Evolutionary conservation across 2,113 vertebrate genomes (phyloP).

Genomic region (Nycticorax nycticorax): DNA sequence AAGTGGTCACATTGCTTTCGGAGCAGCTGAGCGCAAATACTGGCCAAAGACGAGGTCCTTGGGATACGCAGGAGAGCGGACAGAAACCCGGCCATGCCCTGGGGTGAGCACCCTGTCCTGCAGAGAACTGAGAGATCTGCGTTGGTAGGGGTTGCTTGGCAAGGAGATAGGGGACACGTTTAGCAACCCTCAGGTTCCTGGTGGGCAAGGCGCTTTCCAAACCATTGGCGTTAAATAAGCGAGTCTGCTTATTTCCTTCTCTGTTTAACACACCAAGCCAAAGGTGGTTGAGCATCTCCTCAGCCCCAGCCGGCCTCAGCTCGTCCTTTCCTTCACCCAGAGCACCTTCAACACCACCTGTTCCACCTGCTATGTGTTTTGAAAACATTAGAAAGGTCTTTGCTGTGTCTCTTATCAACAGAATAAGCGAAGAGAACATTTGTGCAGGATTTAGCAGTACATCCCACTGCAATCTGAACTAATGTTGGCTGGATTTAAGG

Average conservation of each 20-base stretch:
- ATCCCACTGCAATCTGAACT: background rate
- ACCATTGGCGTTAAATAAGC: background rate
- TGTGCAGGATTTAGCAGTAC: background rate
- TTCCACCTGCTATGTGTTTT: conserved; percentile 47
- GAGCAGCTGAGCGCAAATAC: background rate
- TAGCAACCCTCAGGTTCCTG: background rate
- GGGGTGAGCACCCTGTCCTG: rapidly evolving
- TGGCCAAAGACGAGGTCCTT: background rate
- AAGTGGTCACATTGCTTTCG: background rate
- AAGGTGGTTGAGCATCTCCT: background rate
- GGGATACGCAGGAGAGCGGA: background rate
- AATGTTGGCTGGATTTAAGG: background rate
- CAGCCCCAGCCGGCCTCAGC: background rate
- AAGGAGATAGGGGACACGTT: background rate
- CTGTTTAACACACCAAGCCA: background rate
- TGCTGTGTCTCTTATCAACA: conserved; percentile 59
- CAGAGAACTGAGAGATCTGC: background rate
- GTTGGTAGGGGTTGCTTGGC: rapidly evolving
- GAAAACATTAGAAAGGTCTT: conserved; percentile 64
- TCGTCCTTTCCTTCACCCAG: conserved; percentile 5
- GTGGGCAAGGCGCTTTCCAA: background rate
- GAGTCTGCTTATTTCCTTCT: background rate
- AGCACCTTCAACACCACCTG: conserved; percentile 39
- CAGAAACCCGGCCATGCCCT: background rate
- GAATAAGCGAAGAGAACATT: background rate